Evolutionary conservation across 2,797 vertebrate genomes (phyloP).

Genomic region (Channallabes apus): DNA sequence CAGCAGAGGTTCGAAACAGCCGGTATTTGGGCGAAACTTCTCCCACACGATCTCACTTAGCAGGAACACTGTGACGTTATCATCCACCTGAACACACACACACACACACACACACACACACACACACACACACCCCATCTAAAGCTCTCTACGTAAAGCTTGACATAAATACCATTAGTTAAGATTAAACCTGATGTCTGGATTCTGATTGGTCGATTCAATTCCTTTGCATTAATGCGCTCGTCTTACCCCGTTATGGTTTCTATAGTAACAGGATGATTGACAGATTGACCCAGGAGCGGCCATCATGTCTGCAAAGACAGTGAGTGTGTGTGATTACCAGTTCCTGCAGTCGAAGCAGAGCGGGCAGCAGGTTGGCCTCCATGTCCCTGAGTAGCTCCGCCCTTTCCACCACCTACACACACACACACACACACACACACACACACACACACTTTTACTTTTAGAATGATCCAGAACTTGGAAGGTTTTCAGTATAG

Average conservation of each 20-base stretch:
- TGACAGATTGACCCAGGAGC: neutral
- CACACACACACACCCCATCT: neutral
- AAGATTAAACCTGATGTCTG: neutral
- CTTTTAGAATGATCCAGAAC: too few species aligned
- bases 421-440: neutral
- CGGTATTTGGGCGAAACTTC: constrained; percentile 87
- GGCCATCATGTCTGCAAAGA: neutral
- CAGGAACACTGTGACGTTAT: constrained; percentile 88
- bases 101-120: constrained; percentile 6
- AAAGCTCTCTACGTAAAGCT: neutral
- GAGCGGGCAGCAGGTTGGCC: constrained; percentile 86
- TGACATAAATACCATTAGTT: neutral
- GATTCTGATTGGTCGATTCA: neutral
- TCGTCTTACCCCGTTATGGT: neutral
- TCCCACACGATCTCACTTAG: constrained; percentile 97
- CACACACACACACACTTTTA: neutral
- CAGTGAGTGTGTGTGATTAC: constrained; percentile 60
- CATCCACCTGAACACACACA: constrained; percentile 75
- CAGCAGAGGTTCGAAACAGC: constrained; percentile 90
- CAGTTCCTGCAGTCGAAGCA: constrained; percentile 93
- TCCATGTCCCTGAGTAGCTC: constrained; percentile 90
- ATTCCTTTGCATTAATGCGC: neutral
- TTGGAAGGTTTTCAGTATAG: too few species aligned
- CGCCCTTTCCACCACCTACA: constrained; percentile 91
- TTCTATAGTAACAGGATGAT: neutral